Evolutionary conservation across 2,888 invertebrate genomes (phyloP).

Genomic region (Oeneis ivallda): DNA sequence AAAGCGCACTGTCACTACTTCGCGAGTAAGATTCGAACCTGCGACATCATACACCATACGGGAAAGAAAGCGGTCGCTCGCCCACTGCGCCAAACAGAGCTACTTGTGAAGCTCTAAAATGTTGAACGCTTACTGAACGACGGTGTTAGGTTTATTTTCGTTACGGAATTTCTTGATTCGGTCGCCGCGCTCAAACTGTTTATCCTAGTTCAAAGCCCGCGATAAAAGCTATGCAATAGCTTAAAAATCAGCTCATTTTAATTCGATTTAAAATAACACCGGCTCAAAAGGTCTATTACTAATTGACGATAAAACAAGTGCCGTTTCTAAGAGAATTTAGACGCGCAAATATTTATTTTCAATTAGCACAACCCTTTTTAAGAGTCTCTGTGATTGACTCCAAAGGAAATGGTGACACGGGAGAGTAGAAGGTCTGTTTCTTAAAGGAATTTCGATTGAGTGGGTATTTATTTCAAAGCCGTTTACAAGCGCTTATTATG

Average conservation of each 20-base stretch:
- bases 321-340: conserved; percentile 60
- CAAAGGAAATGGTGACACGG: conserved; percentile 69
- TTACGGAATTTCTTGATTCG: no score
- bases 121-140: no score
- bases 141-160: no score
- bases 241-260: neutral
- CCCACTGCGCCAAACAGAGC: no score
- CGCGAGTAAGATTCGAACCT: no score
- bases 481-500: conserved; percentile 69
- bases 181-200: no score
- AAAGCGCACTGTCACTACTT: no score
- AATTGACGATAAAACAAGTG: conserved; percentile 51
- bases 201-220: no score
- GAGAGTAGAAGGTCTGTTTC: conserved; percentile 61
- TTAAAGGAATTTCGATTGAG: conserved; percentile 56
- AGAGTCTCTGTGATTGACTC: conserved; percentile 66
- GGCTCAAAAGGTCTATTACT: conserved; percentile 36
- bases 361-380: conserved; percentile 57
- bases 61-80: no score
- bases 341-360: conserved; percentile 74
- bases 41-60: no score
- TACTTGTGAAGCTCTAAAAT: no score
- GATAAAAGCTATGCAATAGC: no score
- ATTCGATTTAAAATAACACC: neutral
- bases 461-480: conserved; percentile 59